Base-by-base conservation (phyloP, 2,888 invertebrate species). In the Cotesia congregata region DNA sequence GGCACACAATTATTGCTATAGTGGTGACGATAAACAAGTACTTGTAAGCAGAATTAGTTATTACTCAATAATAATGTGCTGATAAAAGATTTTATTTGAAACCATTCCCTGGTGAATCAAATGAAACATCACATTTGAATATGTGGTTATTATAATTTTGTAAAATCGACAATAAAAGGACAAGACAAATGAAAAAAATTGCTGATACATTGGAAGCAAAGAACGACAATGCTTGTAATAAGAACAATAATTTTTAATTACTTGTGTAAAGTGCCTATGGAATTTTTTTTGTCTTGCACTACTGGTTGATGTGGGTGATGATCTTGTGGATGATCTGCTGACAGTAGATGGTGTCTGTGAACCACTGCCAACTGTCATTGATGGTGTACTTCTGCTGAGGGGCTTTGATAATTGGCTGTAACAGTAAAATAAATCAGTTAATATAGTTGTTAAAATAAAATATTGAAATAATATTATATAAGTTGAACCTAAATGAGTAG, bases 261-360 rank as follows among this genome's bases (percentile, higher is more conserved):
- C 88, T 88, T 95, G 94, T 82, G 94, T 94, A 91, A 97, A 97
- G 90, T 96, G 95, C 80, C 96, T 92, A 87, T 95, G 94, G 90
- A 97, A 97, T 90, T 97, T 97, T 90, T 96, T 96, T 90, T 96
- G 96, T 65, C 96, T 91, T 69, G 95, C 93, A 87, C 94, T 94
- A 88, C 93, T 93, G 67, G 93, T 93, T 82, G 91, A 91, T 82
- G 91, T 90, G 72, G 90, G 90, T 72, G 88, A 85, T 59, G 88
- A 87, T 78, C 86, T 85, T 67, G 86, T 85, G 71, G 87, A 85
- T 60, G 87, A 85, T 78, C 85, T 86, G 80, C 85, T 86, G 85
- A 84, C 86, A 83, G 82, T 87, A 82, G 83, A 87, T 83, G 86
- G 85, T 83, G 86, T 86, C 83, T 84, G 90, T 81, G 82, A 85